Evolutionary conservation across 2,888 invertebrate genomes (phyloP).

Genomic region (Dorcus parallelipipedus): DNA sequence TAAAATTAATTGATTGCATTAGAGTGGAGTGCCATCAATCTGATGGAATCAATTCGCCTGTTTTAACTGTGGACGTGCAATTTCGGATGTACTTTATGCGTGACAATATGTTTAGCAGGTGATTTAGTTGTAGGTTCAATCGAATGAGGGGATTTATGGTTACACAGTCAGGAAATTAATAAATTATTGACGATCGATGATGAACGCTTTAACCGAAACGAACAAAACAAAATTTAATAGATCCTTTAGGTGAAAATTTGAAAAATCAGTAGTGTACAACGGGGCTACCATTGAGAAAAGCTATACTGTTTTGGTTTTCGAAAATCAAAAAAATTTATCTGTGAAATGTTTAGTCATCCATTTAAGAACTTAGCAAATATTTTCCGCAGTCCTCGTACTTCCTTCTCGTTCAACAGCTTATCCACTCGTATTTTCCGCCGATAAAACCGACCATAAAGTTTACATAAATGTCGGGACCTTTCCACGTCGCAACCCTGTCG

Average conservation of each 20-base stretch:
- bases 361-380: too few species aligned
- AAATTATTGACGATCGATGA: too few species aligned
- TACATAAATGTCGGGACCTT: slow-evolving; percentile 25
- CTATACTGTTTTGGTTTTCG: too few species aligned
- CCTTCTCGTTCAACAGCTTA: slow-evolving; percentile 5
- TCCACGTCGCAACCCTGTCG: slow-evolving; percentile 17
- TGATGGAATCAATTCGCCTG: slow-evolving; percentile 4
- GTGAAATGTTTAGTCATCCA: too few species aligned
- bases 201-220: too few species aligned
- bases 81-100: slow-evolving; percentile 8
- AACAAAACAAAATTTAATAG: too few species aligned
- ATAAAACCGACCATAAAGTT: slow-evolving; percentile 26
- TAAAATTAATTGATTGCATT: slow-evolving; percentile 5
- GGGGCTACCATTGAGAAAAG: too few species aligned
- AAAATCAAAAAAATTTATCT: too few species aligned
- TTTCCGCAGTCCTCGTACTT: too few species aligned
- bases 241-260: too few species aligned
- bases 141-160: slow-evolving; percentile 1
- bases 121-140: slow-evolving; percentile 9
- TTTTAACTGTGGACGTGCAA: slow-evolving; percentile 6
- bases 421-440: slow-evolving; percentile 20
- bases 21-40: slow-evolving; percentile 4
- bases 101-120: slow-evolving; percentile 9
- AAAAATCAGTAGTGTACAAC: too few species aligned
- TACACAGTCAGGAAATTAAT: too few species aligned